Evolutionary conservation across 2,888 invertebrate species (phyloP), one percentile per base, ranked within the genome.

Genomic region (Drosophila austrosaltans): DNA sequence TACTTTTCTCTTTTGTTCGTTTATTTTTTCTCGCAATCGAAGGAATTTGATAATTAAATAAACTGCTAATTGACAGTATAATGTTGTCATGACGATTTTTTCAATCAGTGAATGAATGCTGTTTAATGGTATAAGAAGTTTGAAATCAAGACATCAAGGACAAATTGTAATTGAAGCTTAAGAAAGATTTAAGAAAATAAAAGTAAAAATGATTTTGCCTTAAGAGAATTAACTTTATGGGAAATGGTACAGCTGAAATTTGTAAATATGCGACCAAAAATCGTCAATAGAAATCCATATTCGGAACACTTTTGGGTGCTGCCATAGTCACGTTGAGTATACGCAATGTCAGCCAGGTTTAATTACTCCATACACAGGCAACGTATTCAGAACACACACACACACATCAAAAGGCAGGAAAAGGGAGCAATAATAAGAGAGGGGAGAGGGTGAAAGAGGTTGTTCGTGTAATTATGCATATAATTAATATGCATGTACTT

Each of bases 401-500:
- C 39, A 28, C 22, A 5, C 72, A 32, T 36, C 48, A 39, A 53
- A 22, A 40, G 12, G 25, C 22, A 48, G 10, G 10, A 3, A 4
- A 48, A 48, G 25, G n/a, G 12, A 25, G 10, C 25, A 16, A 10
- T 22, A 48, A 67, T 60, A 61, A 66, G 42, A 59, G 65, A 57
- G 36, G 28, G 10, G 36, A 36, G 36, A 10, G 3, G 6, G 59
- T 65, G 20, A 48, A 44, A 30, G 30, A 53, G 53, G 61, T 78
- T 70, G 66, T 57, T 71, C 70, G 75, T 71, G 78, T 83, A 83
- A 83, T 83, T 87, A 83, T 87, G 83, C 86, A 86, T 80, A 76
- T 87, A 83, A 83, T 88, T 85, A 82, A 82, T 86, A 80, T 87
- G 75, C 82, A 80, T 80, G 78, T 80, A 79, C 78, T 66, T 72